phyloP scores from a whole-genome alignment of 2,888 invertebrate species.

The Scaptomyza reducta region DNA sequence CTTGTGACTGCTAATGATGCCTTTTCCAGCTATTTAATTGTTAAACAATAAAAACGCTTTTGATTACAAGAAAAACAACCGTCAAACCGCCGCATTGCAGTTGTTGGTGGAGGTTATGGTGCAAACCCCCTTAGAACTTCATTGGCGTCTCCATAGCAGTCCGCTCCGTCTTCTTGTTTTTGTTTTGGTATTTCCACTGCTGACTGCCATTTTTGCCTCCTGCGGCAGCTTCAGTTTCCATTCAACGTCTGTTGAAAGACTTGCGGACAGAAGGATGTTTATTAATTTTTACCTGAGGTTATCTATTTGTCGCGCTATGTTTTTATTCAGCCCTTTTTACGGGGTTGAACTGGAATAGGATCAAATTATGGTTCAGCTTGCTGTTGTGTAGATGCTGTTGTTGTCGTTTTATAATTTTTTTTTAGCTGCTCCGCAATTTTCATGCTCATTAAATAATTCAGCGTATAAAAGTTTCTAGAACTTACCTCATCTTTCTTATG shows the following conservation, averaged over 20 bases:
- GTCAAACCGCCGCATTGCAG: constrained; percentile 27
- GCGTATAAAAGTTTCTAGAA: constrained; percentile 60
- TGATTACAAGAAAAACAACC: constrained; percentile 76
- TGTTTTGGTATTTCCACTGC: constrained; percentile 21
- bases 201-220: constrained; percentile 23
- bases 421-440: constrained; percentile 63
- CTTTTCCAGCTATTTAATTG: constrained; percentile 80
- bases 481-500: background rate
- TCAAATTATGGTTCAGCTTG: constrained; percentile 16
- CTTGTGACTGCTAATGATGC: constrained; percentile 72
- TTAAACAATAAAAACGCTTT: constrained; percentile 80
- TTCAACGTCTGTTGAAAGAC: constrained; percentile 14
- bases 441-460: constrained; percentile 77
- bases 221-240: constrained; percentile 33
- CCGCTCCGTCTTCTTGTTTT: constrained; percentile 29
- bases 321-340: constrained; percentile 57
- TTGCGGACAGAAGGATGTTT: constrained; percentile 57
- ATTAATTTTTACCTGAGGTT: constrained; percentile 80
- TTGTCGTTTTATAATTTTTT: constrained; percentile 37
- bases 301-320: constrained; percentile 76
- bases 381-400: constrained; percentile 12
- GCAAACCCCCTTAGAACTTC: constrained; percentile 3
- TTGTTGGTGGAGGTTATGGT: constrained; percentile 28
- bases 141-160: background rate
- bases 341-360: constrained; percentile 54